Evolutionary conservation across 2,888 invertebrate genomes (phyloP), one percentile per base, ranked within the genome.

Genomic region (Amphipyra berbera): DNA sequence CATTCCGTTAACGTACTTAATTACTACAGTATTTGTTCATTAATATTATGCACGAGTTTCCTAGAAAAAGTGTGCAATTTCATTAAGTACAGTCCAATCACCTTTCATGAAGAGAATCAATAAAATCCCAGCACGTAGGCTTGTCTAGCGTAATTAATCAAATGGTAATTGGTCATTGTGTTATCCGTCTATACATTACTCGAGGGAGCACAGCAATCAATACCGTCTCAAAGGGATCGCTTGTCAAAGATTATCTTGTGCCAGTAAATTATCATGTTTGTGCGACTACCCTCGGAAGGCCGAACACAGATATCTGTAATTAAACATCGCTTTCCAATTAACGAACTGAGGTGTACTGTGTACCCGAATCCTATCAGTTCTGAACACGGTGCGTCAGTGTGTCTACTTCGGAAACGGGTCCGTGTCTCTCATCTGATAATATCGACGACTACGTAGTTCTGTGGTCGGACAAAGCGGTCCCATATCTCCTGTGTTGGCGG

Each of bases 211-310:
- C 78, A 70, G 82, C 87, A 84, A 87, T 88, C 87, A 81, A 87
- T 89, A 88, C 69, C 60, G 76, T 79, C 85, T 82, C 80, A 73
- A 77, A 84, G 83, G 84, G 84, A 83, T 84, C 76, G 81, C 82
- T 78, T 81, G 88, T 87, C 85, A 84, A 83, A 86, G 85, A 86
- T 88, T 86, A 88, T 83, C 83, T 72, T 79, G 75, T 68, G 76
- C 81, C 79, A 80, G 82, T 85, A 85, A 86, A 86, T 86, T 85
- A 83, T 82, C 82, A 78, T 82, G 83, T 83, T 83, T 85, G 82
- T 84, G 81, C 76, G 78, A 82, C 80, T 73, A 71, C 75, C 69
- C 75, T 68, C 61, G 49, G 57, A 67, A 68, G 65, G 65, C 40
- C 53, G 53, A 57, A 75, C 74, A 63, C 66, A 75, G 68, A 75